Base-by-base conservation (phyloP, 1,140 invertebrate species). In the Ylistrum balloti region DNA sequence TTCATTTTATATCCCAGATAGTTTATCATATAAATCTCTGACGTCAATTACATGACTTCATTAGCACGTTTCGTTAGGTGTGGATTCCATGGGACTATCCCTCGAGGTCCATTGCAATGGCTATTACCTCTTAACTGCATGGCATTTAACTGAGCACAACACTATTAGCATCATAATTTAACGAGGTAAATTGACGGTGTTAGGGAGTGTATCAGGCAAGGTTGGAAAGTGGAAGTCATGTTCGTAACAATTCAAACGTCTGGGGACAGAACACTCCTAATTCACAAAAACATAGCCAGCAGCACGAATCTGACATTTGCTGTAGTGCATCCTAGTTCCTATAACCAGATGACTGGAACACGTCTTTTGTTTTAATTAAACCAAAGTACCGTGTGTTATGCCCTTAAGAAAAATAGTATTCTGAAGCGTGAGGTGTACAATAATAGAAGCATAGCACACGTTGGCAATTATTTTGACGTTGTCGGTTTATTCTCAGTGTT, bases 341-440 rank as follows among this genome's bases (percentile, higher is more conserved):
- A n/a, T 5, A 74, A 74, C 5, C 20, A 74, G n/a, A 5, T 74
- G 5, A 28, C 22, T 74, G 13, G 56, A 74, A 28, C 56, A 74
- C 35, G 35, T 28, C 56, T 74, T 74, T 74, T 74, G 5, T 45
- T 74, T 74, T 74, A 74, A 74, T 74, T 74, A 74, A 74, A n/a
- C 56, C n/a, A 74, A 28, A n/a, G n/a, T n/a, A 74, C 56, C 9
- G 15, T 74, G 56, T 9, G 56, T 3, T 74, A 28, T 74, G 22
- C 56, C 56, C 13, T 22, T 20, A 22, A 56, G 2, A 56, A 56
- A n/a, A n/a, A 11, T 3, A 74, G 13, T 74, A 74, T 74, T 74
- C 1, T 22, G 56, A n/a, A 28, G 0, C 56, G 56, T 28, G 56
- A 22, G 22, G 2, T 7, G 7, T 17, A 74, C 56, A 28, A 74